Conservation (phyloP, 2,797 vertebrate genomes). For the Melanogrammus aeglefinus region DNA sequence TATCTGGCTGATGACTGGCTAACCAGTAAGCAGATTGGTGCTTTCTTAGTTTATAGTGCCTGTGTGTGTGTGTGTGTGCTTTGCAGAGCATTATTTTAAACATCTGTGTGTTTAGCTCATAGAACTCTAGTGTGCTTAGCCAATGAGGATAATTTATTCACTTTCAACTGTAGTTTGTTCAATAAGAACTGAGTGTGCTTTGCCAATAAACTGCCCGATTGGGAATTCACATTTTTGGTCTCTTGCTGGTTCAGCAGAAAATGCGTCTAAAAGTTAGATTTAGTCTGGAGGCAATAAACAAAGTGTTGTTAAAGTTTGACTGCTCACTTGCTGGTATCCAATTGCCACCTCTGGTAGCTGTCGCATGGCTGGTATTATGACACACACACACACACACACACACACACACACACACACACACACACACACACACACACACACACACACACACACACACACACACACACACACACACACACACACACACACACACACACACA, state of each 20-base stretch:
- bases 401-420: slow-evolving; percentile 23
- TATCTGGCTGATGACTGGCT: background rate
- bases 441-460: slow-evolving; percentile 21
- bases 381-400: slow-evolving; percentile 27
- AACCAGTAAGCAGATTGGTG: background rate
- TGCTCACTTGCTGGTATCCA: background rate
- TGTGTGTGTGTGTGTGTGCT: background rate
- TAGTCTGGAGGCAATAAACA: background rate
- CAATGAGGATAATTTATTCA: background rate
- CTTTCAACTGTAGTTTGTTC: background rate
- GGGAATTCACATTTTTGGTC: background rate
- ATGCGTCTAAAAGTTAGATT: background rate
- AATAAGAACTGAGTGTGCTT: slow-evolving; percentile 6
- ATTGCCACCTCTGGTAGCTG: background rate
- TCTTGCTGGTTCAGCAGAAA: slow-evolving; percentile 5
- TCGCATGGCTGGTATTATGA: slow-evolving; percentile 24
- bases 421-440: slow-evolving; percentile 19
- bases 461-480: no score
- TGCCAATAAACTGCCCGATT: slow-evolving; percentile 15
- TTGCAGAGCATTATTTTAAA: background rate
- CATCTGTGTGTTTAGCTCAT: background rate
- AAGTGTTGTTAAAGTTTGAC: background rate
- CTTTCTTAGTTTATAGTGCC: background rate
- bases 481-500: slow-evolving; percentile 29
- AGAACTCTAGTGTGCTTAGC: slow-evolving; percentile 3